Evolutionary conservation across 2,888 invertebrate genomes (phyloP).

Genomic region (Leptogaster cylindrica): DNA sequence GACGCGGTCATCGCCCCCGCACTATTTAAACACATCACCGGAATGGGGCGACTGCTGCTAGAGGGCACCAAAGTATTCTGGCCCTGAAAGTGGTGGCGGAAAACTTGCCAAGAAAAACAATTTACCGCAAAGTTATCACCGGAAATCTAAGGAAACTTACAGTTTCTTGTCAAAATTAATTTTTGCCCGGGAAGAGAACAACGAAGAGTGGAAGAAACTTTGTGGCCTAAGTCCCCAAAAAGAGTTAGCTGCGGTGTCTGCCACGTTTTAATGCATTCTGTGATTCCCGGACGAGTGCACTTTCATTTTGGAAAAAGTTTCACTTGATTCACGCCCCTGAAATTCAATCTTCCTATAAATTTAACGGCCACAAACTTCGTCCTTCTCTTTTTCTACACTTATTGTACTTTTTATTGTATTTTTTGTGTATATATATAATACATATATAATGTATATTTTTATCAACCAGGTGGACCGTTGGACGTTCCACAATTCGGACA

Average conservation of each 20-base stretch:
- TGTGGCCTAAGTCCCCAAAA: background rate
- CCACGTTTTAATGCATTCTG: conserved; percentile 1
- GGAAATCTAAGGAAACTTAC: conserved; percentile 29
- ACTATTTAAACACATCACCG: too few species aligned
- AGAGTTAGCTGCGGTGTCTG: background rate
- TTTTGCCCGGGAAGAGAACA: conserved; percentile 23
- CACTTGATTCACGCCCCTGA: conserved; percentile 32
- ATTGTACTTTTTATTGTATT: background rate
- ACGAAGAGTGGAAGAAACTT: background rate
- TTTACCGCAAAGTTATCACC: conserved; percentile 34
- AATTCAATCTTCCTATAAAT: conserved; percentile 36
- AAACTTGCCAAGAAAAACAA: conserved; percentile 34
- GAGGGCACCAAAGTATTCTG: too few species aligned
- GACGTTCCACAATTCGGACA: conserved; percentile 2
- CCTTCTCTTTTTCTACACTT: background rate
- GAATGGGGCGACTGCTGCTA: too few species aligned
- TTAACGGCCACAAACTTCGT: conserved; percentile 35
- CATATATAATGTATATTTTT: too few species aligned
- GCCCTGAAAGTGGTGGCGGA: too few species aligned
- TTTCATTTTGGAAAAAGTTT: conserved; percentile 14
- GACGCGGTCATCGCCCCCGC: too few species aligned
- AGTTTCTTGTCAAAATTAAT: conserved; percentile 38
- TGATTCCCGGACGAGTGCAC: conserved; percentile 12
- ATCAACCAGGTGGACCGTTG: conserved; percentile 7
- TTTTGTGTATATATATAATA: too few species aligned